Evolutionary conservation across 1,140 invertebrate genomes (phyloP), one percentile per base, ranked within the genome.

Genomic region (Aphaenogaster ashmeadi): DNA sequence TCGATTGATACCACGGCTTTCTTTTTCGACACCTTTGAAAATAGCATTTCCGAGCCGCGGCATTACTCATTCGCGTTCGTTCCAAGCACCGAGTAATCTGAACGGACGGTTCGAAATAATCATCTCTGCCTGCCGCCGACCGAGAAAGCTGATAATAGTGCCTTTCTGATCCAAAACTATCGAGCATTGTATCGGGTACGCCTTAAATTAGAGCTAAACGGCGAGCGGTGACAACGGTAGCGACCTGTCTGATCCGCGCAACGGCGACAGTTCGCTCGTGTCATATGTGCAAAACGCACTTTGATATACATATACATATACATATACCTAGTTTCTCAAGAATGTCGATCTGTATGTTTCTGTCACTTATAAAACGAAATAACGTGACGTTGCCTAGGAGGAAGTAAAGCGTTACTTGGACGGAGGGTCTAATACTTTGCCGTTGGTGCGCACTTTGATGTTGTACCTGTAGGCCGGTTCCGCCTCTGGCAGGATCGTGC

Each of bases 381-480:
- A 89, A 91, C 80, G 85, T 81, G 88, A 91, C 88, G 87, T 64
- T 91, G 85, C 67, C 90, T 91, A 92, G 90, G 77, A 54, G 87
- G 66, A 56, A 87, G 71, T 93, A 85, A 91, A 93, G 88, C 88
- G 90, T 95, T 95, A 95, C 89, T 95, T 94, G 92, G 94, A 95
- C 94, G 94, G 94, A 94, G 94, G 94, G 87, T 95, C 94, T 95
- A 95, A 94, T 94, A 95, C 94, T 95, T 95, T 95, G 93, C 95
- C 95, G 91, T 95, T 95, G 74, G 91, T 94, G 90, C 95, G 95
- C 86, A 95, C 93, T 91, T 95, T 95, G 86, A 95, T 95, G 92
- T 94, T 94, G 91, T 95, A 95, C 93, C 94, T 95, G 75, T 95
- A 95, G 89, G 93, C 93, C 87, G 95, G 93, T 92, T 95, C 95